phyloP scores from a whole-genome alignment of 2,113 vertebrate species.

The Neomonachus schauinslandi region DNA sequence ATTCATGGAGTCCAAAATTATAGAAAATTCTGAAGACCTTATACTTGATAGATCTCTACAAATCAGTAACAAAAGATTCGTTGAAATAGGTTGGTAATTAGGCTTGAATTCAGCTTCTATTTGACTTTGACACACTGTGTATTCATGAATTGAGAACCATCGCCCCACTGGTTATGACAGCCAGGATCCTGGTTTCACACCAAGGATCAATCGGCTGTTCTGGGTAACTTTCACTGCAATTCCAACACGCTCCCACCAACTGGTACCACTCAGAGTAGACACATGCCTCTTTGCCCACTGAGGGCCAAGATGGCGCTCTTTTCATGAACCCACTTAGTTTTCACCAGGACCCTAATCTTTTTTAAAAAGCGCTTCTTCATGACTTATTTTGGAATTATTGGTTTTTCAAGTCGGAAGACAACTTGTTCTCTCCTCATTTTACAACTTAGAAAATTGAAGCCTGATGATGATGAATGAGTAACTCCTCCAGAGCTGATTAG shows the following conservation, averaged over 20 bases:
- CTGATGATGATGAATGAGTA: background rate
- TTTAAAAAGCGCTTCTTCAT: background rate
- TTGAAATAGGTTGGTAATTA: background rate
- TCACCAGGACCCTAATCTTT: background rate
- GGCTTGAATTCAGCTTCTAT: background rate
- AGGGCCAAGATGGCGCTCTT: background rate
- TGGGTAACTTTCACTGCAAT: background rate
- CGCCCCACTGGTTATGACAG: background rate
- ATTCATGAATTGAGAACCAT: background rate
- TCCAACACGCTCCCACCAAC: background rate
- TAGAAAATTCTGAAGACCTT: background rate
- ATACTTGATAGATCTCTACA: background rate
- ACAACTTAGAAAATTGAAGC: background rate
- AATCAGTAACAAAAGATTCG: background rate
- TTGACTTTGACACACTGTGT: background rate
- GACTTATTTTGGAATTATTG: background rate
- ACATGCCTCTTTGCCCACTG: accelerated
- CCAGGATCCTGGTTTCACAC: background rate
- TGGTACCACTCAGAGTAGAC: background rate
- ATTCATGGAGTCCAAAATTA: background rate
- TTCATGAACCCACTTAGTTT: background rate
- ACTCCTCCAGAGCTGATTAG: background rate
- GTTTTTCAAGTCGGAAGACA: background rate
- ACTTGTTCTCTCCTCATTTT: background rate
- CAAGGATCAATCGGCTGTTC: background rate